These are phyloP conservation scores for Elephas maximus DNA, from an alignment of 2,113 vertebrate genomes.

Conservation along the genomic window DNA sequence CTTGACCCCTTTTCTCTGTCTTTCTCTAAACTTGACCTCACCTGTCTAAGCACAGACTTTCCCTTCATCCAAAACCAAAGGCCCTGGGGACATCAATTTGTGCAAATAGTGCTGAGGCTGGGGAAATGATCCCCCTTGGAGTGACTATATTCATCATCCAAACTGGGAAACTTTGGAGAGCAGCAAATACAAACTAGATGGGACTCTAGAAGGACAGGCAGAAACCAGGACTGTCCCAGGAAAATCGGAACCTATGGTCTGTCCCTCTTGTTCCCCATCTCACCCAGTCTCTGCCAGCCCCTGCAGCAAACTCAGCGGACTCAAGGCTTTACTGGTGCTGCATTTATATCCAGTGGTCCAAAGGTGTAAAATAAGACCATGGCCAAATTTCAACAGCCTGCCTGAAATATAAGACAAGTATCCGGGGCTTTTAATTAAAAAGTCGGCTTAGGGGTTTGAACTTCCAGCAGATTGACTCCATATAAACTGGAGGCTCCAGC, in stretches of 20 bases:
- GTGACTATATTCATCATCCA: neutral
- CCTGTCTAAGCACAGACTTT: neutral
- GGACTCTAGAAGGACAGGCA: neutral
- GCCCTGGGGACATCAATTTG: neutral
- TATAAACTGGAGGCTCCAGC: neutral
- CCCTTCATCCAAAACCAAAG: neutral
- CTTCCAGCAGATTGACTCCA: slow-evolving; percentile 1
- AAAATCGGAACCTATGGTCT: neutral
- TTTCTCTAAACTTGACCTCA: neutral
- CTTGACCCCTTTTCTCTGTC: neutral
- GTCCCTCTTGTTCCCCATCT: neutral
- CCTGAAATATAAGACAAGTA: neutral
- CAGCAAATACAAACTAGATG: neutral
- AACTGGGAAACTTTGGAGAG: neutral
- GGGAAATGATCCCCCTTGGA: neutral
- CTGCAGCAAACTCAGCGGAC: neutral
- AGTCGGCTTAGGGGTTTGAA: slow-evolving; percentile 3
- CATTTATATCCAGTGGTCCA: neutral
- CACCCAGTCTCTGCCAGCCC: neutral
- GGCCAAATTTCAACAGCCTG: neutral
- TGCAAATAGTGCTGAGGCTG: neutral
- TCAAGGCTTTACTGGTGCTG: neutral
- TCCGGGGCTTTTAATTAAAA: neutral
- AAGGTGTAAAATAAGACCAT: neutral
- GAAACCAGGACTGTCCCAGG: neutral